Conservation (phyloP, 2,888 invertebrate species). For the Cryptocephalus moraei region DNA sequence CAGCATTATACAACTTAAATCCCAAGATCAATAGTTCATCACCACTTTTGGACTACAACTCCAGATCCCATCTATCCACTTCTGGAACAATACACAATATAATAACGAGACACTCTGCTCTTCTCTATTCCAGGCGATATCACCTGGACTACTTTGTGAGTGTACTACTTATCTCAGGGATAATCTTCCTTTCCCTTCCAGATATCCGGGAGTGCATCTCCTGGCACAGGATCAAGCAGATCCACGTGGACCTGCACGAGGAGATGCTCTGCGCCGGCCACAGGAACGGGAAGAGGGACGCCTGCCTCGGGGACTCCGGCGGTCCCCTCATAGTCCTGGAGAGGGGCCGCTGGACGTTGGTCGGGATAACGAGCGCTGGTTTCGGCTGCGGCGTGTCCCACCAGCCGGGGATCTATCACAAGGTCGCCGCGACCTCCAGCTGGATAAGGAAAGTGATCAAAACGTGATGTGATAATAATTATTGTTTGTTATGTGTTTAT, state of each 20-base stretch:
- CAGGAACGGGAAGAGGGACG: slow-evolving; percentile 71
- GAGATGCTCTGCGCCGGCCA: slow-evolving; percentile 83
- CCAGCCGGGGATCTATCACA: slow-evolving; percentile 81
- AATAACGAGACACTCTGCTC: no score
- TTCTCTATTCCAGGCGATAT: no score
- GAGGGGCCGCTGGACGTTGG: slow-evolving; percentile 60
- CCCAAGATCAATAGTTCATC: no score
- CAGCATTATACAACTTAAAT: no score
- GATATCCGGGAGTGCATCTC: slow-evolving; percentile 63
- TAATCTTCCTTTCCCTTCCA: slow-evolving; percentile 29
- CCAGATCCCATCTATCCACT: no score
- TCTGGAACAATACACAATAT: no score
- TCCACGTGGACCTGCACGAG: slow-evolving; percentile 61
- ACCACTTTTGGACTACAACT: no score
- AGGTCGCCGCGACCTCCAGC: slow-evolving; percentile 56
- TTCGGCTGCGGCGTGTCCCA: slow-evolving; percentile 79
- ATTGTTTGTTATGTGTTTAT: no score
- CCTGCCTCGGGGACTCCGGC: slow-evolving; percentile 74
- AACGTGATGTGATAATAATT: no score
- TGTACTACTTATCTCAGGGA: no score
- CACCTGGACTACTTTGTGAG: no score
- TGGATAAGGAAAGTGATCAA: slow-evolving; percentile 55
- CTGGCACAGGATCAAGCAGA: slow-evolving; percentile 75
- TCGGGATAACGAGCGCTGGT: slow-evolving; percentile 76
- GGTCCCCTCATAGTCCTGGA: slow-evolving; percentile 65